Evolutionary conservation across 2,888 invertebrate species (phyloP), one percentile per base, ranked within the genome.

Genomic region (Zele albiditarsus): DNA sequence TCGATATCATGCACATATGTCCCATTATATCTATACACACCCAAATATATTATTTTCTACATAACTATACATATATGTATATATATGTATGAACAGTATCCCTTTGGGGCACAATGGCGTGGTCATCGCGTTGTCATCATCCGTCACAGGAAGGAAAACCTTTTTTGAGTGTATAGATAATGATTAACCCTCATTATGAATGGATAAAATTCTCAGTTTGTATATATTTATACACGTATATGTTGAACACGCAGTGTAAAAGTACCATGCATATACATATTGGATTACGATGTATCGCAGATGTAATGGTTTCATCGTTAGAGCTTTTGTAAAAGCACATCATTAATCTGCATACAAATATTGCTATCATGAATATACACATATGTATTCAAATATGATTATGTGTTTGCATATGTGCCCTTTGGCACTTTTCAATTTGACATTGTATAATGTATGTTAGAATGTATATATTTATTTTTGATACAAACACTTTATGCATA

Each of bases 301-400:
- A 77, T 72, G 73, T 77, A 78, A 77, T 74, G 74, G 53, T 46
- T 68, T 66, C 67, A 67, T 76, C 77, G 78, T 78, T 78, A 76
- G 77, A 78, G 42, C 57, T 53, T 49, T 74, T 53, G 69, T 77
- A 77, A 79, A 78, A 78, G 77, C 74, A 60, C 70, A 28, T 70
- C 31, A 76, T 78, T 67, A 77, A 71, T 76, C 53, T 42, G 20
- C 25, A 74, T 74, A 57, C 42, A 42, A 33, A 60, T 60, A 57
- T 57, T 70, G 42, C 6, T 25, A 42, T 70, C 27, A 42, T 31
- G n/a, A 28, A 69, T 46, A n/a, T 53, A n/a, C 53, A 53, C 20
- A 20, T 53, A 5, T 20, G 6, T 8, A 53, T 23, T 20, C n/a
- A 20, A n/a, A 73, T 73, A 57, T 16, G 42, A 31, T 66, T 28